Evolutionary conservation across 2,113 vertebrate genomes (phyloP), one percentile per base, ranked within the genome.

Genomic region (Gobiocypris rarus): DNA sequence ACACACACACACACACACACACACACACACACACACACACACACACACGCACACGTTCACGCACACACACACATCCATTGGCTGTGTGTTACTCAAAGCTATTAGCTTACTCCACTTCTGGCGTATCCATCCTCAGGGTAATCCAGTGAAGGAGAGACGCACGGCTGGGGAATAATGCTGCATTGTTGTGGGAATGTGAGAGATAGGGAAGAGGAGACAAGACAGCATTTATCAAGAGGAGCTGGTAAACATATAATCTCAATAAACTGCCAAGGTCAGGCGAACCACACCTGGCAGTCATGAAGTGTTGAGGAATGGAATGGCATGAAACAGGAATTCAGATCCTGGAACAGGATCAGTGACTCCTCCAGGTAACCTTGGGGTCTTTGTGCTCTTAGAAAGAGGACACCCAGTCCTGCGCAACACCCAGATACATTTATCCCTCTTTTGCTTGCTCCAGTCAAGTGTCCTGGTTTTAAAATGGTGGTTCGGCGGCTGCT

Each of bases 261-360:
- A 78, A 19, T 78, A 78, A 91, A 90, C 88, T 85, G 82, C 84
- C 86, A 88, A 89, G 89, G 91, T 90, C 89, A 89, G 58, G 85
- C 69, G 65, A 87, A 79, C 70, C 78, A 89, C 89, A 91, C 90
- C 89, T 92, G 88, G 78, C 85, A 85, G 71, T 84, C 80, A 34
- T 80, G 80, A 85, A 79, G 86, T 82, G 81, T 88, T 80, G 77
- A 81, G 82, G 58, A 84, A 63, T 79, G 89, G 88, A 85, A 87
- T 3, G 24, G 89, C 82, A 91, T 85, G 86, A 86, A 86, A 91
- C 81, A 88, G 89, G 89, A 92, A 90, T 88, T 89, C 87, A 84
- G 89, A 85, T 80, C 56, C 88, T 94, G 92, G 93, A 94, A 90
- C 34, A 22, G 75, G 90, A 93, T 94, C 93, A 93, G 92, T 92